Base-by-base conservation (phyloP, 23 tunicate genomes). In the Oikopleura albicans region DNA sequence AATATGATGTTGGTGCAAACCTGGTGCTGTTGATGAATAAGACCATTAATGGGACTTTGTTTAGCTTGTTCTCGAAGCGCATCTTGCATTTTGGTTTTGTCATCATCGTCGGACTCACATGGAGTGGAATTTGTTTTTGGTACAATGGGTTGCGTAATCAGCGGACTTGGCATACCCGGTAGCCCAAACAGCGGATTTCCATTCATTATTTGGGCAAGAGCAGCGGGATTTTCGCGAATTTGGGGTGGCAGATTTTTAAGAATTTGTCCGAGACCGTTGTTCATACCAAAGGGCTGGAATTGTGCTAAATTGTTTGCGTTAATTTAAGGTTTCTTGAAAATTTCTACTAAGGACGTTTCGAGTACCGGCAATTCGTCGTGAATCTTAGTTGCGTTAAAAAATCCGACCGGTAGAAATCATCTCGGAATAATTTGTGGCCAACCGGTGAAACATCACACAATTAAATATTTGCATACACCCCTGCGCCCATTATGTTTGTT, bases 121-220 rank as follows among this genome's bases (percentile, higher is more conserved):
- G 79, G 27, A 8, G 59, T 8, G 22, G 22, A 22, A 37, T 29
- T 29, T 27, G 79, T 37, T 29, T 2, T 37, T 16, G 2, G 79
- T 2, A 2, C 2, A 4, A 71, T 27, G 4, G 79, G 34, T 34
- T 71, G 79, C 33, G 36, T 2, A 2, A 71, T 16, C 34, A 71
- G 28, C 37, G 79, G 79, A 37, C 31, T 71, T 16, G 79, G 79
- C 27, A 71, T 71, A 29, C 35, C 34, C 33, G 2, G 79, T 16
- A 16, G 34, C 34, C 79, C 35, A 29, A 71, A 71, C 4, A 71
- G 37, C 2, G 79, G 79, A 71, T 71, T 71, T 29, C 34, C 27
- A 37, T 71, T 71, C 79, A 71, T 71, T 4, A 71, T 12, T 31
- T 71, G 79, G 31, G 79, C 79, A 4, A 71, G 79, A 4, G 79